Conservation (phyloP, 2,888 invertebrate genomes). For the Hymenopus coronatus region DNA sequence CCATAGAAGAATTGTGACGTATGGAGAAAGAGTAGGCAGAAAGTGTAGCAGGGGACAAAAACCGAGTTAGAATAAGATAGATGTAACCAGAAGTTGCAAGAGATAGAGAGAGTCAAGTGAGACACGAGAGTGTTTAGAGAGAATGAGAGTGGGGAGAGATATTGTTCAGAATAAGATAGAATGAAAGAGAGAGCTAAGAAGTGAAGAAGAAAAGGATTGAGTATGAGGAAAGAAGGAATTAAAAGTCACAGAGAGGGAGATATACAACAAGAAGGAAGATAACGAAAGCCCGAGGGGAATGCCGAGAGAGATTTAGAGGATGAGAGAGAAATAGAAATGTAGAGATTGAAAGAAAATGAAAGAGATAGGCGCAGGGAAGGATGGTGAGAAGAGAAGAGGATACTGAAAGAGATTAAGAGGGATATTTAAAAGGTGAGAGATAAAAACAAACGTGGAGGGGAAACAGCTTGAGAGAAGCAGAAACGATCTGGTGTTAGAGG, state of each 20-base stretch:
- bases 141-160: background rate
- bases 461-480: slow-evolving; percentile 6
- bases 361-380: background rate
- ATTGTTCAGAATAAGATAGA: background rate
- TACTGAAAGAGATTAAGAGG: background rate
- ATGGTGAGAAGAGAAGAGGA: background rate
- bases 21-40: too few relatives aligned
- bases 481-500: background rate
- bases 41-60: too few relatives aligned
- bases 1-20: too few relatives aligned
- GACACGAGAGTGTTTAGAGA: background rate
- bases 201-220: too few relatives aligned
- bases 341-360: background rate
- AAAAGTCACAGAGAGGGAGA: too few relatives aligned
- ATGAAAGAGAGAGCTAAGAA: background rate
- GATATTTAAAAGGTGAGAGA: background rate
- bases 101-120: too few relatives aligned
- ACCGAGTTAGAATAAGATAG: too few relatives aligned
- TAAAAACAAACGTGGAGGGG: background rate
- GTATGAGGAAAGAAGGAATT: too few relatives aligned
- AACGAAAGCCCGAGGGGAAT: background rate
- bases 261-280: too few relatives aligned
- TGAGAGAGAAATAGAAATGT: background rate
- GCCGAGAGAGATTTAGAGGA: slow-evolving; percentile 5
- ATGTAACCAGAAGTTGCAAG: too few relatives aligned